Evolutionary conservation across 2,113 vertebrate species (phyloP).

Genomic region (Takifugu bimaculatus): DNA sequence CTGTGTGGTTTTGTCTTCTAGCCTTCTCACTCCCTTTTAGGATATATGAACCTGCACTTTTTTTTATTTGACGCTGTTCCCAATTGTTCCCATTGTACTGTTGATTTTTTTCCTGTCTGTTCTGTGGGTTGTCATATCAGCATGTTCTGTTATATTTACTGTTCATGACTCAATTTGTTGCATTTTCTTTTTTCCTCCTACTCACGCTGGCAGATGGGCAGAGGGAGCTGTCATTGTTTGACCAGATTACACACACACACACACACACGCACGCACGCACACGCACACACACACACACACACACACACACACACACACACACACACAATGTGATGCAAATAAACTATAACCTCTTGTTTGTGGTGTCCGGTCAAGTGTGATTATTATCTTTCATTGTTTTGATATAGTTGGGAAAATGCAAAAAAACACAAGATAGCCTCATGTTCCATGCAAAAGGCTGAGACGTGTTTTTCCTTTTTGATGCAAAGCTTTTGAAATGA

Average conservation of each 20-base stretch:
- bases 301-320: slow-evolving; percentile 15
- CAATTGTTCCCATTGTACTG: not conserved
- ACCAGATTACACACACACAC: slow-evolving; percentile 32
- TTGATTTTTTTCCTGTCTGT: slow-evolving; percentile 9
- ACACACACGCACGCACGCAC: slow-evolving; percentile 1
- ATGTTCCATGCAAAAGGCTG: slow-evolving; percentile 2
- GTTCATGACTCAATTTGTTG: slow-evolving; percentile 49
- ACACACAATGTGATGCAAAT: slow-evolving; percentile 22
- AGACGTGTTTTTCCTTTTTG: not conserved
- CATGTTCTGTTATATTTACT: slow-evolving; percentile 40
- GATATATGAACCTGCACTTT: slow-evolving; percentile 10
- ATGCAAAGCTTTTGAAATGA: not conserved
- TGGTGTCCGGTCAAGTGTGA: not conserved
- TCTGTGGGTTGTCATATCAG: slow-evolving; percentile 22
- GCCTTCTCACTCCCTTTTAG: not conserved
- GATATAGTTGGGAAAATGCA: slow-evolving; percentile 18
- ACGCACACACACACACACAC: slow-evolving; percentile 7
- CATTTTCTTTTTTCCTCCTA: slow-evolving; percentile 54
- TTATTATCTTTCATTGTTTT: slow-evolving; percentile 16
- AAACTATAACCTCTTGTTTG: slow-evolving; percentile 7
- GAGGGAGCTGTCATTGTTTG: slow-evolving; percentile 55
- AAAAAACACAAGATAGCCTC: slow-evolving; percentile 13
- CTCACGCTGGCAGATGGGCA: slow-evolving; percentile 55
- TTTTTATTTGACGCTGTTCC: slow-evolving; percentile 26
- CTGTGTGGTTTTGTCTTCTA: too few species aligned